A percentile compares a stretch with the other conserved stretches of the same genome.
These are phyloP conservation scores for Steatornis caripensis DNA, from an alignment of 2,113 vertebrate genomes.

Conservation along the genomic window DNA sequence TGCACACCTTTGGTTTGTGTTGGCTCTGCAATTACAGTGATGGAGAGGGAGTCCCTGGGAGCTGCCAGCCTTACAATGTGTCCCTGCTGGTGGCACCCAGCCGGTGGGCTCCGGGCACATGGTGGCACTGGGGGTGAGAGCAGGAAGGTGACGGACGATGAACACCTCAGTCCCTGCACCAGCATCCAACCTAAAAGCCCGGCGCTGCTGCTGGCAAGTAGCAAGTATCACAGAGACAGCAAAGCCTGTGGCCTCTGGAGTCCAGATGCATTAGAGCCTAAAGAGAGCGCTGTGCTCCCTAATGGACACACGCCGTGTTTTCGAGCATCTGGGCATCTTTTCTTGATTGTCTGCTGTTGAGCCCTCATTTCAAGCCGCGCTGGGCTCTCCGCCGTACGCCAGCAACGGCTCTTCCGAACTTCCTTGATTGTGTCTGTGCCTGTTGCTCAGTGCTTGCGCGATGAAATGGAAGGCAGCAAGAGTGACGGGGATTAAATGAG, in stretches of 20 bases:
- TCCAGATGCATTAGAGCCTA: background rate
- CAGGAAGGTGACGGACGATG: background rate
- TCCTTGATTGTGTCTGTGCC: slow-evolving; percentile 61
- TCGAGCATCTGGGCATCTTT: background rate
- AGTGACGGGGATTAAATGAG: slow-evolving; percentile 65
- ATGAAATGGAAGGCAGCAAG: slow-evolving; percentile 51
- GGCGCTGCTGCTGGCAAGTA: background rate
- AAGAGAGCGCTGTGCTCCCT: background rate
- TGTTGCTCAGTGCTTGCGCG: slow-evolving; percentile 28
- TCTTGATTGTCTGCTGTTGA: background rate
- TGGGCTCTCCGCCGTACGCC: background rate
- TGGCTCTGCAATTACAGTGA: background rate
- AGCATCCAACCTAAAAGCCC: background rate
- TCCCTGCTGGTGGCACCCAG: background rate
- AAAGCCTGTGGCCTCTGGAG: background rate
- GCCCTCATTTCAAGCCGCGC: background rate
- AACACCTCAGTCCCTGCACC: background rate
- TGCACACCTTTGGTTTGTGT: background rate
- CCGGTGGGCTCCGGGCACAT: rapidly evolving
- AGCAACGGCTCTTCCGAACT: slow-evolving; percentile 48
- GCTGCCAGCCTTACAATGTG: background rate
- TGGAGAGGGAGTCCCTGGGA: background rate
- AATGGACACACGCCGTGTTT: background rate
- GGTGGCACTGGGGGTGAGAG: background rate
- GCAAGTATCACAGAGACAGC: background rate